Evolutionary conservation across 2,113 vertebrate genomes (phyloP).

Genomic region (Lepisosteus oculatus): DNA sequence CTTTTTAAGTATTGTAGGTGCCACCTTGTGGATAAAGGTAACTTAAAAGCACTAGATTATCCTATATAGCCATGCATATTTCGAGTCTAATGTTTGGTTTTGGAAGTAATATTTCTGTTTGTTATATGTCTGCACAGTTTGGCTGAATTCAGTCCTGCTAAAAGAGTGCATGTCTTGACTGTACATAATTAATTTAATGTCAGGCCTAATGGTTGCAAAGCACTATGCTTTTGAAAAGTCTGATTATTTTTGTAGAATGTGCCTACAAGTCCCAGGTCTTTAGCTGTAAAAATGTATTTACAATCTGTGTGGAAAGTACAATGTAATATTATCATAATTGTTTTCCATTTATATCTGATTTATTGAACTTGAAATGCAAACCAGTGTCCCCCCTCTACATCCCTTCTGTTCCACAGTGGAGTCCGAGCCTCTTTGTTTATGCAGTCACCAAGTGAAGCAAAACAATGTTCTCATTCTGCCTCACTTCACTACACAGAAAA

Average conservation of each 20-base stretch:
- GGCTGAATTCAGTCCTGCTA: not conserved
- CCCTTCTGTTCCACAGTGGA: too few species aligned
- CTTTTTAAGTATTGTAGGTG: constrained; percentile 17
- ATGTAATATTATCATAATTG: not conserved
- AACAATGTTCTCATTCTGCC: too few species aligned
- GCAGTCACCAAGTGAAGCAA: too few species aligned
- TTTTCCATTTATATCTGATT: too few species aligned
- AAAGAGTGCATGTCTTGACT: not conserved
- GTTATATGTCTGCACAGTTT: not conserved
- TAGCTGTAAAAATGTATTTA: not conserved
- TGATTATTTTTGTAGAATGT: too few species aligned
- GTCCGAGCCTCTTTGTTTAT: too few species aligned
- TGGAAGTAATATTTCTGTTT: constrained; percentile 3
- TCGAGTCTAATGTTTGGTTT: not conserved
- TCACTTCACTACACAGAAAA: too few species aligned
- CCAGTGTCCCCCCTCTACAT: too few species aligned
- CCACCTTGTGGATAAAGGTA: not conserved
- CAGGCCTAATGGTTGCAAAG: not conserved
- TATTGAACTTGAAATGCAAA: too few species aligned
- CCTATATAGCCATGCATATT: not conserved
- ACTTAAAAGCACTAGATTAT: constrained; percentile 12
- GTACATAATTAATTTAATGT: not conserved
- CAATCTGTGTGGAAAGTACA: not conserved
- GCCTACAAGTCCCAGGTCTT: too few species aligned
- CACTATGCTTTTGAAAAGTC: not conserved